Base-by-base conservation (phyloP, 2,888 invertebrate genomes). In the Rutpela maculata region DNA sequence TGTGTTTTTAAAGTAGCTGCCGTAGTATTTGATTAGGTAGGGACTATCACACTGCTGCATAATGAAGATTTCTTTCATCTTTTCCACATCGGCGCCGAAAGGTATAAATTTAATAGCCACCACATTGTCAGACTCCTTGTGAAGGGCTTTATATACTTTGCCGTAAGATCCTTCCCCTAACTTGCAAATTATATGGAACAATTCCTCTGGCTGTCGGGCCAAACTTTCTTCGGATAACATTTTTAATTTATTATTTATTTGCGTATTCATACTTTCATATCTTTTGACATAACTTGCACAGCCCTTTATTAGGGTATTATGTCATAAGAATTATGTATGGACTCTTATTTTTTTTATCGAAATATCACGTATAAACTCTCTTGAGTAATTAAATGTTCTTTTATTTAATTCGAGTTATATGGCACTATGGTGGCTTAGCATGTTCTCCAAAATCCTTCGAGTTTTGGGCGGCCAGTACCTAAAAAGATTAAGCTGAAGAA, bases 31-130 rank as follows among this genome's bases (percentile, higher is more conserved):
- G 87, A 99, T 99, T 81, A 99, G 99, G 91, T 97, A 99, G 59
- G 98, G 98, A 86, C 97, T 98, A 92, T 99, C 99, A 91, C 99
- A 99, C 91, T 99, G 99, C 92, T 99, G 99, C 99, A 99, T 99
- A 88, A 99, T 99, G 83, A 98, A 98, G 88, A 99, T 99, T 93
- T 99, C 99, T 91, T 99, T 99, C 88, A 99, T 99, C 88, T 99
- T 99, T 92, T 99, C 99, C 83, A 99, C 93, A 91, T 99, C 99
- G 0, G 99, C 99, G 91, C 99, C 99, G 65, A 99, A 98, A 35
- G 99, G 99, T 84, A 99, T 98, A 92, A 99, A 97, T 91, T 99
- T 99, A 88, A 99, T 99, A 80, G 99, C 99, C 87, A 99, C 93
- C 57, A 95, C 94, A 89, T 95, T 98, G 72, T 98, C 98, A 85